Percentiles rank a stretch among this genome's conserved stretches.
Conservation (phyloP, 2,113 vertebrate species). For the Mastomys coucha region DNA sequence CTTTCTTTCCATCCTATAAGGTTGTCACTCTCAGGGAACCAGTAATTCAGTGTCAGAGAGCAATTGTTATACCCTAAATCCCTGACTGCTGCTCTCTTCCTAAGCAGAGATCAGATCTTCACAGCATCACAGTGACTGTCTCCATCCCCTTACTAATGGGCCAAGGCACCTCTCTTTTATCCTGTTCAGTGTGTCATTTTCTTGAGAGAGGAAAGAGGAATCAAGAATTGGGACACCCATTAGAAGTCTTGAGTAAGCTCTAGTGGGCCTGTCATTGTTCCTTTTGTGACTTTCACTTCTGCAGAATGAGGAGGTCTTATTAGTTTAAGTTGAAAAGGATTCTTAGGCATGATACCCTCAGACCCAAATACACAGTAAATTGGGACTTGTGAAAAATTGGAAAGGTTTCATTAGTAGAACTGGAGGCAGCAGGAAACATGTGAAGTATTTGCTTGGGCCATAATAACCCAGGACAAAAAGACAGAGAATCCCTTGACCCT, state of each 20-base stretch:
- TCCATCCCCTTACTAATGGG: neutral
- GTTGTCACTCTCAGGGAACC: neutral
- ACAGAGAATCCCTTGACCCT: neutral
- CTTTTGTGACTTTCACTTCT: neutral
- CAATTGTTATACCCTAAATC: fast-evolving
- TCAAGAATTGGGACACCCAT: neutral
- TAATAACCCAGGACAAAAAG: neutral
- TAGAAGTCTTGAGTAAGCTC: neutral
- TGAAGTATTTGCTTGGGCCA: neutral
- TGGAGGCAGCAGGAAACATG: neutral
- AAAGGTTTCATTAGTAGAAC: too few species aligned
- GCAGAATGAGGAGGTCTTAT: neutral
- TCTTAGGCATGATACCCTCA: neutral
- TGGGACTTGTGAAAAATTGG: neutral
- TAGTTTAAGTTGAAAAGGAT: neutral
- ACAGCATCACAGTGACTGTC: neutral
- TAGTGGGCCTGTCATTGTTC: neutral
- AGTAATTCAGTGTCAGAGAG: neutral
- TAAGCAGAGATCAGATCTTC: neutral
- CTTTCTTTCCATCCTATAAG: neutral
- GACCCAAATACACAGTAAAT: too few species aligned
- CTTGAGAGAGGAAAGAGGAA: neutral
- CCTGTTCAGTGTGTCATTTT: neutral
- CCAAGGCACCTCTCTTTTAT: neutral
- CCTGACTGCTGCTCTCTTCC: neutral